A percentile compares a stretch with the other conserved stretches of the same genome.
Conservation (phyloP, 2,888 invertebrate genomes). For the Phyllotreta striolata region DNA sequence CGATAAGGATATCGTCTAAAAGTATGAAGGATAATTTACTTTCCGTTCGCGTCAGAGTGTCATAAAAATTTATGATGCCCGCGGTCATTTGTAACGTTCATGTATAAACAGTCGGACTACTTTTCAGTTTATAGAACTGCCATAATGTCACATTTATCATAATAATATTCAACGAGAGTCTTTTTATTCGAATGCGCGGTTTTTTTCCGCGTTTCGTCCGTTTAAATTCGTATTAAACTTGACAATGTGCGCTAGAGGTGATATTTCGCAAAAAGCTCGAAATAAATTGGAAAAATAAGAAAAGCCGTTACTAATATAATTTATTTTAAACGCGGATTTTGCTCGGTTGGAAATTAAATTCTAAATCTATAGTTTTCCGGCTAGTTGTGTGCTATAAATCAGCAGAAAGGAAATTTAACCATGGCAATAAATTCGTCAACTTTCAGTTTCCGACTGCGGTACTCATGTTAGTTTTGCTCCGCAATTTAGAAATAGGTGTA, state of each 20-base stretch:
- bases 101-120: slow-evolving; percentile 45
- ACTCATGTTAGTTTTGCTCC: slow-evolving; percentile 23
- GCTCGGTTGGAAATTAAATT: slow-evolving; percentile 22
- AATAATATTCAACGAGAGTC: slow-evolving; percentile 41
- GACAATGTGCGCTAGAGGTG: too few relatives aligned
- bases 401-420: slow-evolving; percentile 19
- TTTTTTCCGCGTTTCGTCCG: too few relatives aligned
- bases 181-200: slow-evolving; percentile 7
- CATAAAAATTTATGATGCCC: slow-evolving; percentile 44
- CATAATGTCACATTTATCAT: slow-evolving; percentile 45
- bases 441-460: slow-evolving; percentile 17
- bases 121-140: slow-evolving; percentile 48
- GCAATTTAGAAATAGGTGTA: slow-evolving; percentile 32
- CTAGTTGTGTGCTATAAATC: slow-evolving; percentile 14
- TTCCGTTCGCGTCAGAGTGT: slow-evolving; percentile 23
- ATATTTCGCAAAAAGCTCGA: not conserved
- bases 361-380: slow-evolving; percentile 21
- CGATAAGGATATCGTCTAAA: slow-evolving; percentile 22
- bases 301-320: not conserved
- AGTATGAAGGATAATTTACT: slow-evolving; percentile 14
- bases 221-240: too few relatives aligned
- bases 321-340: slow-evolving; percentile 19
- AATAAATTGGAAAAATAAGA: slow-evolving; percentile 6
- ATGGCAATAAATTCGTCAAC: slow-evolving; percentile 23
- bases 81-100: slow-evolving; percentile 47